These are phyloP conservation scores for Coptotermes formosanus DNA, from an alignment of 1,140 invertebrate genomes.

Conservation along the genomic window DNA sequence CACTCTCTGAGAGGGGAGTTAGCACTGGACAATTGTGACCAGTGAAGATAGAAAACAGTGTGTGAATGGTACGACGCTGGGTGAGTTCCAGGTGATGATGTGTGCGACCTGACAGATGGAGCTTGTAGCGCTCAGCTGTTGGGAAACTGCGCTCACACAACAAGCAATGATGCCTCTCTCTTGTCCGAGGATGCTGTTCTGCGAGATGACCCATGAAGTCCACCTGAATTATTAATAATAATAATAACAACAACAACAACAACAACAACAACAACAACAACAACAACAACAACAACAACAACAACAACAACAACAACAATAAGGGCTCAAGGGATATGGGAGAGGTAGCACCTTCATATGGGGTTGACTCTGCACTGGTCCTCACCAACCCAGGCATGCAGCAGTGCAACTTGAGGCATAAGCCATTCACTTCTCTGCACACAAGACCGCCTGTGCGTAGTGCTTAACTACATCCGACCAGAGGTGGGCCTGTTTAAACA, in stretches of 20 bases:
- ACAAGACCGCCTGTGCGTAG: too few relatives aligned
- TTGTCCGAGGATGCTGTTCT: constrained; percentile 30
- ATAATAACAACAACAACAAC: too few relatives aligned
- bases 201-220: constrained; percentile 30
- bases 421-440: too few relatives aligned
- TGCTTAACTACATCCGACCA: too few relatives aligned
- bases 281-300: neutral
- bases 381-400: too few relatives aligned
- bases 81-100: constrained; percentile 49
- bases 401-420: too few relatives aligned
- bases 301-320: too few relatives aligned
- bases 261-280: too few relatives aligned
- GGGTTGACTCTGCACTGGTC: too few relatives aligned
- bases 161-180: constrained; percentile 44
- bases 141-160: constrained; percentile 51
- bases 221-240: neutral
- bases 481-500: too few relatives aligned
- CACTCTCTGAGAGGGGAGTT: constrained; percentile 46
- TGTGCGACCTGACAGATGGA: constrained; percentile 49
- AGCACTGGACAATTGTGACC: constrained; percentile 49
- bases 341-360: too few relatives aligned
- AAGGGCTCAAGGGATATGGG: neutral
- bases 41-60: constrained; percentile 50
- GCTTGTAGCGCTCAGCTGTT: constrained; percentile 44
- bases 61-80: constrained; percentile 50